Conservation (phyloP, 1,140 invertebrate species). For the Pseudomyrmex sp. region DNA sequence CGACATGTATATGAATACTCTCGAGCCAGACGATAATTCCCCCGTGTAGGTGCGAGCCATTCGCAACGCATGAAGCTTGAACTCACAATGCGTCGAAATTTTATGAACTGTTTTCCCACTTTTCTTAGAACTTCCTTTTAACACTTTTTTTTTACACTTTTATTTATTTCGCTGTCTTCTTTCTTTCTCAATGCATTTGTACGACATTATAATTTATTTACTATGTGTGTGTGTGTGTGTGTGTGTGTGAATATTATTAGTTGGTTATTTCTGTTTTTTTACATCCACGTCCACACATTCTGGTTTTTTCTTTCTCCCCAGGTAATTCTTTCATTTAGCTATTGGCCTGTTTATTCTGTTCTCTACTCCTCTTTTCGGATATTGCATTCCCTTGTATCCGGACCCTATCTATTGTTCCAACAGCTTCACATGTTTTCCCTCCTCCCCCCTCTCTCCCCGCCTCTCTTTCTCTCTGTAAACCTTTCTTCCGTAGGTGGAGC, state of each 20-base stretch:
- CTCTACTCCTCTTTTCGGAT: slow-evolving; percentile 42
- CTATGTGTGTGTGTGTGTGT: background rate
- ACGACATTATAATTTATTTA: background rate
- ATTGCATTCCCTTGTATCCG: slow-evolving; percentile 46
- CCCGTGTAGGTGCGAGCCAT: slow-evolving; percentile 27
- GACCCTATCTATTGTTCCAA: slow-evolving; percentile 54
- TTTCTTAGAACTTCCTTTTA: background rate
- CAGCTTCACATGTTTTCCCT: slow-evolving; percentile 38
- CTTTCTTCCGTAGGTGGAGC: slow-evolving; percentile 61
- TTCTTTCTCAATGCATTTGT: too few species aligned
- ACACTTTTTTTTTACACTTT: background rate
- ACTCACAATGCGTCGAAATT: slow-evolving; percentile 4
- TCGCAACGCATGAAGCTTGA: slow-evolving; percentile 17
- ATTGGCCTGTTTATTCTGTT: slow-evolving; percentile 9
- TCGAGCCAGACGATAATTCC: slow-evolving; percentile 61
- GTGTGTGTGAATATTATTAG: background rate
- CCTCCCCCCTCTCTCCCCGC: background rate
- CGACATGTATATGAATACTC: slow-evolving; percentile 70
- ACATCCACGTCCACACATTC: background rate
- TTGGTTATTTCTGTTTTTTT: background rate
- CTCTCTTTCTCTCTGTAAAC: slow-evolving; percentile 32
- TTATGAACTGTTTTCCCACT: background rate
- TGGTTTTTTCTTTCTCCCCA: background rate
- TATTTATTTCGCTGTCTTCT: too few species aligned
- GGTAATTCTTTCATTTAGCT: slow-evolving; percentile 36